Evolutionary conservation across 2,888 invertebrate genomes (phyloP), one percentile per base, ranked within the genome.

Genomic region (Eupithecia dodoneata): DNA sequence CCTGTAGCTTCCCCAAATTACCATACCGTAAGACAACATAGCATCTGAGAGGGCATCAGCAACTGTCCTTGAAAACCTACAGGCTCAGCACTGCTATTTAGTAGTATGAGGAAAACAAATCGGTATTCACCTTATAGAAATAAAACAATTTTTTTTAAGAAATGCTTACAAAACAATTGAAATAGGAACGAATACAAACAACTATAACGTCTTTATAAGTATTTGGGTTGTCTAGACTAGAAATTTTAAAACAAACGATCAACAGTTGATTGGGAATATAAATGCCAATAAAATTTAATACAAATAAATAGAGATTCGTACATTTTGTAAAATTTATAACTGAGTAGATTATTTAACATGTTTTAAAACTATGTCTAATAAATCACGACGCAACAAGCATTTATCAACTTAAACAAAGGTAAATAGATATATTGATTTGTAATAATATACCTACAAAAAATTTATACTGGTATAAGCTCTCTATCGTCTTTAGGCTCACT

Each of bases 391-490:
- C 91, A 94, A 94, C 93, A 94, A 94, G 94, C 94, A 91, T 91
- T 69, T 89, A 85, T 90, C 85, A 94, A 93, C 92, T 92, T 85
- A 93, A 94, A 94, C 94, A 91, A 89, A 90, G 92, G 94, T 94
- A 94, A 94, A 94, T 94, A 94, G 89, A 91, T 88, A 87, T 88
- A 89, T 89, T 84, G 76, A 78, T 91, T 89, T 91, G 88, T 92
- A 89, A 89, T 91, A 90, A 92, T 93, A 93, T 87, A 90, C 88
- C 92, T 94, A 94, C 91, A 92, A 94, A 93, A 94, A 93, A 92
- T 93, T 93, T 87, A 90, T 92, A 91, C 87, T 90, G 90, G 88
- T 85, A 88, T 94, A 94, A 95, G 94, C 95, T 95, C 94, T 94
- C 91, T 94, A 94, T 90, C 87, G 87, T 90, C 55, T 88, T 94